Conservation (phyloP, 1,140 invertebrate genomes). For the Leptopilina boulardi region DNA sequence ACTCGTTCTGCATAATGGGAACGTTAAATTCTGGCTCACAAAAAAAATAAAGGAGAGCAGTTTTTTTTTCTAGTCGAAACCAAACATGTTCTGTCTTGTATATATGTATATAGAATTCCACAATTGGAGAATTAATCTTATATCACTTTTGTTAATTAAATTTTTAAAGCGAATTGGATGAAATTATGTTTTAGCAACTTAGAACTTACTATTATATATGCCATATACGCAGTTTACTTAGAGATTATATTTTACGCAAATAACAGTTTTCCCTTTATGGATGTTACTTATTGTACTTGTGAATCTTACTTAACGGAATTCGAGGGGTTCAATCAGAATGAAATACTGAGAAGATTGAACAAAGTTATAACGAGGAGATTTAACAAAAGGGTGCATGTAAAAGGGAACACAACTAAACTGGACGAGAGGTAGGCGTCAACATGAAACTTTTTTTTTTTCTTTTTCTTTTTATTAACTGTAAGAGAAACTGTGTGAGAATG, state of each 20-base stretch:
- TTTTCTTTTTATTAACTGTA: too few relatives aligned
- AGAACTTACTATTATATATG: too few relatives aligned
- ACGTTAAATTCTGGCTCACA: slow-evolving; percentile 70
- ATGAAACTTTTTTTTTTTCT: too few relatives aligned
- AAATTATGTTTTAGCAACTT: too few relatives aligned
- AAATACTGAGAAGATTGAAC: slow-evolving; percentile 54
- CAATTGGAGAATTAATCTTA: neutral
- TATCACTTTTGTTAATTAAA: neutral
- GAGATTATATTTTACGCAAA: too few relatives aligned
- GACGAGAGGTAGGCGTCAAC: slow-evolving; percentile 59
- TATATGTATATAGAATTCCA: neutral
- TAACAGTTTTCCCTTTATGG: neutral
- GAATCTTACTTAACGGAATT: neutral
- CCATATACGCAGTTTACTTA: too few relatives aligned
- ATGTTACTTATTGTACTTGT: neutral
- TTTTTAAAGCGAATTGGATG: too few relatives aligned
- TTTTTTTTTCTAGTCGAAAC: slow-evolving; percentile 56
- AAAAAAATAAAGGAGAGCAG: slow-evolving; percentile 50
- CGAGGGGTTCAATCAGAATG: slow-evolving; percentile 31
- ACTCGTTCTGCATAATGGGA: slow-evolving; percentile 75
- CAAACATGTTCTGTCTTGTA: slow-evolving; percentile 11
- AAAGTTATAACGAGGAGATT: slow-evolving; percentile 57
- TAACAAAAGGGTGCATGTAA: slow-evolving; percentile 45
- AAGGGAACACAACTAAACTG: slow-evolving; percentile 49
- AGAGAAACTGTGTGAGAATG: slow-evolving; percentile 52